Conservation (phyloP, 2,113 vertebrate species). For the Archocentrus centrarchus region DNA sequence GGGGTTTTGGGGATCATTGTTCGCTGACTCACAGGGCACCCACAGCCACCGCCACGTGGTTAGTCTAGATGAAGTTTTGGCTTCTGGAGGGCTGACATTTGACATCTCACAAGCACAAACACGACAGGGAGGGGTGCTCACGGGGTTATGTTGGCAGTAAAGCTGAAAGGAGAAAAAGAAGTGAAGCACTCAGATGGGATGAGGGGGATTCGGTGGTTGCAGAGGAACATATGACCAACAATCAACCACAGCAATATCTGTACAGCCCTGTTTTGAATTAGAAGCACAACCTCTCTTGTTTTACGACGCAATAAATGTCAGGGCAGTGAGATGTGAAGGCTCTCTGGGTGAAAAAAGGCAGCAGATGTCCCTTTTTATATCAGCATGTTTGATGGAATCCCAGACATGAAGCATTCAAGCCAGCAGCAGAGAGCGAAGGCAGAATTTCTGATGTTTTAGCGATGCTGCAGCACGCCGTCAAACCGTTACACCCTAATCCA, state of each 20-base stretch:
- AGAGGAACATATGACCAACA: slow-evolving; percentile 3
- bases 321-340: slow-evolving; percentile 10
- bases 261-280: slow-evolving; percentile 36
- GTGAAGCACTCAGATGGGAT: not conserved
- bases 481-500: slow-evolving; percentile 16
- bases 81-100: slow-evolving; percentile 5
- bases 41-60: slow-evolving; percentile 9
- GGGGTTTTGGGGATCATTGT: not conserved
- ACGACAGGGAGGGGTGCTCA: slow-evolving; percentile 12
- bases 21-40: not conserved
- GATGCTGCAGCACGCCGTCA: not conserved
- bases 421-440: not conserved
- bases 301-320: slow-evolving; percentile 57
- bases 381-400: slow-evolving; percentile 38
- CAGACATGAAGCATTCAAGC: not conserved
- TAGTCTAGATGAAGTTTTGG: slow-evolving; percentile 40
- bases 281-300: slow-evolving; percentile 38
- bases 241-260: slow-evolving; percentile 9
- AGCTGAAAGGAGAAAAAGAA: not conserved
- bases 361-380: slow-evolving; percentile 46
- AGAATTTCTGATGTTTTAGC: slow-evolving; percentile 5
- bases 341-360: slow-evolving; percentile 14
- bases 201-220: not conserved
- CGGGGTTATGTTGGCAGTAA: slow-evolving; percentile 2
- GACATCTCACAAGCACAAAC: slow-evolving; percentile 37